These are phyloP conservation scores for Calidris pygmaea DNA, from an alignment of 2,113 vertebrate species.

Conservation along the genomic window DNA sequence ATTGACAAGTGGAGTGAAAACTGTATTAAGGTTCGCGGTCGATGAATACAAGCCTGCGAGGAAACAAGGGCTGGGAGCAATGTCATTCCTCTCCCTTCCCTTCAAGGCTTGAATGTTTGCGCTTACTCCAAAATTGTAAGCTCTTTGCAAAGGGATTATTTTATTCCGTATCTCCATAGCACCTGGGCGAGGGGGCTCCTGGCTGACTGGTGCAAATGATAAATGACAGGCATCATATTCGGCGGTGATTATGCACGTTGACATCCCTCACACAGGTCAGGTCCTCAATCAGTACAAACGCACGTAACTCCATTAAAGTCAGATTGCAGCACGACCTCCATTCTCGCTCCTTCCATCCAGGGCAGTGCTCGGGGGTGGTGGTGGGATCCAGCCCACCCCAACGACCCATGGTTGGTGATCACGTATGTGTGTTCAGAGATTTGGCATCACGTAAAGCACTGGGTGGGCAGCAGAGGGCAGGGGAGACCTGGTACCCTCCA, in stretches of 20 bases:
- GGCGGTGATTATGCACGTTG: not conserved
- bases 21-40: not conserved
- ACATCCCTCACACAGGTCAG: not conserved
- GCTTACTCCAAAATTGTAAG: not conserved
- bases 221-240: not conserved
- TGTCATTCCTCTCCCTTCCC: not conserved
- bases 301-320: not conserved
- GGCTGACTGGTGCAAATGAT: not conserved
- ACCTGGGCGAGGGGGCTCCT: accelerated
- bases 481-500: not conserved
- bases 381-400: not conserved
- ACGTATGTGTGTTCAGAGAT: not conserved
- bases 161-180: not conserved
- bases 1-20: slow-evolving; percentile 47
- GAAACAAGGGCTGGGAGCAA: not conserved
- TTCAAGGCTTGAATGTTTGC: not conserved
- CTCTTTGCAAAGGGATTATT: not conserved
- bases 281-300: not conserved
- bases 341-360: not conserved
- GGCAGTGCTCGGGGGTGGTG: not conserved
- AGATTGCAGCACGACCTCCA: not conserved
- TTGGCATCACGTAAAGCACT: accelerated
- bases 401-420: not conserved
- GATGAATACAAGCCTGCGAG: slow-evolving; percentile 8
- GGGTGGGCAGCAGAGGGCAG: not conserved